Evolutionary conservation across 2,888 invertebrate genomes (phyloP).

Genomic region (Steinernema hermaphroditum): DNA sequence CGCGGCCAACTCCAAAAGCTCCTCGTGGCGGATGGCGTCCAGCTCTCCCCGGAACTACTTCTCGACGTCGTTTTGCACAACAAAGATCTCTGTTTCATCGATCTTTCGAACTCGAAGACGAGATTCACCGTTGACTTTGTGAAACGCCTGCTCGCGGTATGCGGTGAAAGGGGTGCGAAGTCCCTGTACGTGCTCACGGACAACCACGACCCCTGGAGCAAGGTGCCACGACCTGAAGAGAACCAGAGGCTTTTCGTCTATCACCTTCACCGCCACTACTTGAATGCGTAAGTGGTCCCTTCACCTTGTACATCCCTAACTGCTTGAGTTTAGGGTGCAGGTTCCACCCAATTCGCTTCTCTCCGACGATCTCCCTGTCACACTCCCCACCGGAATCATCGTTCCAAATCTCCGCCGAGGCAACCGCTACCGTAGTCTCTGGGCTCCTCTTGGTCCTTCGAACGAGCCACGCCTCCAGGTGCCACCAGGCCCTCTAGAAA

Average conservation of each 20-base stretch:
- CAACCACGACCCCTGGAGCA: slow-evolving; percentile 12
- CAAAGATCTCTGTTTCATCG: slow-evolving; percentile 24
- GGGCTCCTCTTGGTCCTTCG: slow-evolving; percentile 28
- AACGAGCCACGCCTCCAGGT: slow-evolving; percentile 23
- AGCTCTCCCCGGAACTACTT: not conserved
- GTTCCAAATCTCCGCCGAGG: slow-evolving; percentile 15
- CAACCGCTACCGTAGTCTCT: slow-evolving; percentile 24
- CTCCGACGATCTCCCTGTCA: not conserved
- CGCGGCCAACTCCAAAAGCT: slow-evolving; percentile 17
- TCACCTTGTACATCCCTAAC: not conserved
- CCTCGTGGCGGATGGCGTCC: slow-evolving; percentile 25
- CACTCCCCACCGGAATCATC: not conserved
- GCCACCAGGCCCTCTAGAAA: not conserved
- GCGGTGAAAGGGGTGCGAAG: not conserved
- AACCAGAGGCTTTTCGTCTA: not conserved
- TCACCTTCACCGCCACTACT: slow-evolving; percentile 7
- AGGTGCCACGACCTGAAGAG: not conserved
- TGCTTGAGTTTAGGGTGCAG: not conserved
- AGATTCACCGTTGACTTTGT: slow-evolving; percentile 32
- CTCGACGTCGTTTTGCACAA: not conserved
- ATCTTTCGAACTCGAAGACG: slow-evolving; percentile 13
- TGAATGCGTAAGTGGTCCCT: not conserved
- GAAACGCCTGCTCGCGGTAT: slow-evolving; percentile 2
- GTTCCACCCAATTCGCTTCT: not conserved
- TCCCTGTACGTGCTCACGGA: slow-evolving; percentile 7